These are phyloP conservation scores for Myiothlypis chrysogaster DNA, from an alignment of 2,797 vertebrate species.

Conservation along the genomic window DNA sequence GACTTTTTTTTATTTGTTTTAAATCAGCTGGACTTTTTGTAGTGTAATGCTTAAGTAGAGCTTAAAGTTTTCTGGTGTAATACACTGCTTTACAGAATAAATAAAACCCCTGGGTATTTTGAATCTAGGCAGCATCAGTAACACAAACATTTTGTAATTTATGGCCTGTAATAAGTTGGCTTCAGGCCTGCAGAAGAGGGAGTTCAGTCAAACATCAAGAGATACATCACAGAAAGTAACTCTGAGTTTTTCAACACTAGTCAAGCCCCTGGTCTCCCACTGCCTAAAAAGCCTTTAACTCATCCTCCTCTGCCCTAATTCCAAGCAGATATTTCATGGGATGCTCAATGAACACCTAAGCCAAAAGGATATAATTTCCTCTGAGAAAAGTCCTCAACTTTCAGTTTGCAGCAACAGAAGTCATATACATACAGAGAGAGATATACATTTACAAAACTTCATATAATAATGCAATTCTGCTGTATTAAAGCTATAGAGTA, in stretches of 20 bases:
- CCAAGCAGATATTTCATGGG: neutral
- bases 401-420: neutral
- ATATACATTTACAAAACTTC: neutral
- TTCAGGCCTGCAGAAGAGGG: neutral
- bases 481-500: neutral
- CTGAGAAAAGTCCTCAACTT: neutral
- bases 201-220: neutral
- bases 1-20: neutral
- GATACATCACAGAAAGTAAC: rapidly evolving
- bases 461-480: neutral
- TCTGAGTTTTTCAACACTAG: neutral
- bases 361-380: neutral
- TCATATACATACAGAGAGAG: neutral
- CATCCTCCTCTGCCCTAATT: neutral
- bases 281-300: neutral
- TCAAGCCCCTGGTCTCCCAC: neutral
- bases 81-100: neutral
- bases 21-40: neutral
- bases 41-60: neutral
- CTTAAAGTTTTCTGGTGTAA: neutral
- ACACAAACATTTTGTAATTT: neutral
- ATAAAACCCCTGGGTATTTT: neutral
- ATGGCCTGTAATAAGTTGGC: neutral
- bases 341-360: neutral
- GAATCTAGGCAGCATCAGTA: neutral